These are phyloP conservation scores for Amblyopsis hoosieri DNA, from an alignment of 2,797 vertebrate species.

Conservation along the genomic window DNA sequence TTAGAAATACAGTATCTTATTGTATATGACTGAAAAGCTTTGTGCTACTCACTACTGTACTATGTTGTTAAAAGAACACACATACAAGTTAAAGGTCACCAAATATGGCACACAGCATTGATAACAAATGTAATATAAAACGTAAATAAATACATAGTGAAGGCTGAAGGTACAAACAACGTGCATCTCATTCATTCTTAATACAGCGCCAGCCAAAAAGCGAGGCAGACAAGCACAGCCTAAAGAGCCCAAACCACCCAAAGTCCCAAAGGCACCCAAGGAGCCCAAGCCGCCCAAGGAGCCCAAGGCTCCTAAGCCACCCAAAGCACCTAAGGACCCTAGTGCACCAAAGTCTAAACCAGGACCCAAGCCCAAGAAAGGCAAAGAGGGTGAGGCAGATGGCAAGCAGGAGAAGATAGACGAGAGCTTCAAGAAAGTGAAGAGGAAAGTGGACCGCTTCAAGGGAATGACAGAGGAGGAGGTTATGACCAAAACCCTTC, in stretches of 20 bases:
- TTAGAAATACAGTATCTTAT: too few relatives aligned
- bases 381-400: slow-evolving; percentile 69
- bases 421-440: slow-evolving; percentile 93
- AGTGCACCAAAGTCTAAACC: slow-evolving; percentile 78
- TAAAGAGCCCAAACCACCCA: slow-evolving; percentile 71
- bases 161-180: not conserved
- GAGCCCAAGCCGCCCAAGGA: slow-evolving; percentile 43
- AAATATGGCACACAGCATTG: too few relatives aligned
- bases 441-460: slow-evolving; percentile 95
- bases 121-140: too few relatives aligned
- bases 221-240: slow-evolving; percentile 66
- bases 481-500: slow-evolving; percentile 93
- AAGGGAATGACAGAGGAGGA: slow-evolving; percentile 97
- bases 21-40: too few relatives aligned
- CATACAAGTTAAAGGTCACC: too few relatives aligned
- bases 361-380: slow-evolving; percentile 83
- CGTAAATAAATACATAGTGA: not conserved
- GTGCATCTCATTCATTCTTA: not conserved
- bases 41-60: too few relatives aligned
- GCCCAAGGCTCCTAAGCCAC: slow-evolving; percentile 53
- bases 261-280: slow-evolving; percentile 35
- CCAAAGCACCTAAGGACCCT: slow-evolving; percentile 69
- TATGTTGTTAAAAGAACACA: too few relatives aligned
- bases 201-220: slow-evolving; percentile 74
- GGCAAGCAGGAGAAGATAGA: slow-evolving; percentile 97